Base-by-base conservation (phyloP, 2,888 invertebrate species). In the Andrena chrysosceles region DNA sequence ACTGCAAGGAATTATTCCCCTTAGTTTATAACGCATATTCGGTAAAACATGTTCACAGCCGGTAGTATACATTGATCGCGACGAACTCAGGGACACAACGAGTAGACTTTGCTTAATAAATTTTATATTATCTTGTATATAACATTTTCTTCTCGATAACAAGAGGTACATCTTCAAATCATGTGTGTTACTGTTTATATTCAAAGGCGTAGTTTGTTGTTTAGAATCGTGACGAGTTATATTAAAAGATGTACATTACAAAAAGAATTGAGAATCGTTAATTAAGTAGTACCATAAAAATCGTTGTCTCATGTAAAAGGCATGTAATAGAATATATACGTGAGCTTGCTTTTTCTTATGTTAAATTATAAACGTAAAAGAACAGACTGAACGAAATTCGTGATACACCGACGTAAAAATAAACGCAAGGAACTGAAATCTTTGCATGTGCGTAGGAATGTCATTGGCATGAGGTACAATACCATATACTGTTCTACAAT, bases 391-490 rank as follows among this genome's bases (percentile, higher is more conserved):
- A 80, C 63, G 42, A 42, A 60, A 74, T 74, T 64, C 29, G 56
- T 63, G 52, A 31, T 66, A 56, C 7, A 26, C 3, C 16, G 62
- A 49, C 48, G 49, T 26, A 16, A 42, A 63, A 81, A 49, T 60
- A 49, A 54, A 73, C 66, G 71, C 54, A 31, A 20, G 73, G 74
- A 77, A 68, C 26, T 29, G 64, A 86, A 83, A 85, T 54, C 77
- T 73, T 69, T 86, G 75, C 89, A 89, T 90, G 85, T 89, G 88
- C 88, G 88, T 85, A 85, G 89, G 87, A 89, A 85, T 86, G 77
- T 86, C 71, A 59, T 63, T 81, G 81, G 77, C 84, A 85, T 77
- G 70, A 83, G 62, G 75, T 84, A 84, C 68, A 70, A 81, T 84
- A 86, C 69, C 64, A 63, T 81, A 78, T 75, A 79, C 60, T 85